A percentile compares a stretch with the other conserved stretches of the same genome.
phyloP scores from a whole-genome alignment of 2,797 vertebrate species.

The Ctenochaetus hawaiiensis region DNA sequence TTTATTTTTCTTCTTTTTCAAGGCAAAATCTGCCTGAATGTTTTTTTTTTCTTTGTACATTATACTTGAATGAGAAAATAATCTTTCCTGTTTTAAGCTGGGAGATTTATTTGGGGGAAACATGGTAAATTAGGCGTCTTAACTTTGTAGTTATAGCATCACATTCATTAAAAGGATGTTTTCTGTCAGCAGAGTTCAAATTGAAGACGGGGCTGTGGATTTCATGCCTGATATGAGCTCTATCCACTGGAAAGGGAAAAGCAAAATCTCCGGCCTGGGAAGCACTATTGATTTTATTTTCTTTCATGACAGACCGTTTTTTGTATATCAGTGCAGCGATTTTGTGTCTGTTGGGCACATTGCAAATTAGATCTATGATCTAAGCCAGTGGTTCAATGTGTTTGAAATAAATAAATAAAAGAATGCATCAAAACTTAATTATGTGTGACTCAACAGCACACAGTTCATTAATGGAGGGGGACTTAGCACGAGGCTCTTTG shows the following conservation, averaged over 20 bases:
- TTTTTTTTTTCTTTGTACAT: background rate
- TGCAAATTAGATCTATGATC: constrained; percentile 61
- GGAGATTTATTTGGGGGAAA: background rate
- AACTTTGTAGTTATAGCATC: background rate
- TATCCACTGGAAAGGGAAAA: constrained; percentile 16
- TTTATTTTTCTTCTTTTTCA: background rate
- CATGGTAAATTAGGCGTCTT: background rate
- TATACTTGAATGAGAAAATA: background rate
- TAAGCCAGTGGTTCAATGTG: constrained; percentile 44
- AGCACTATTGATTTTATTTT: constrained; percentile 49
- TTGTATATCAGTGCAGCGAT: constrained; percentile 26
- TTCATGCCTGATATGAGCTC: constrained; percentile 38
- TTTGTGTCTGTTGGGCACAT: constrained; percentile 34
- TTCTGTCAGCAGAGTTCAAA: constrained; percentile 25
- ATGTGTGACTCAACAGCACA: constrained; percentile 53
- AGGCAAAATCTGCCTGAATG: background rate
- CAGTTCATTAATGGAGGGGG: constrained; percentile 57
- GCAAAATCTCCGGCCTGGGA: constrained; percentile 4
- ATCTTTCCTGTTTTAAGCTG: background rate
- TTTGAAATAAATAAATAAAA: constrained; percentile 59
- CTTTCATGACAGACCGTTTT: constrained; percentile 47
- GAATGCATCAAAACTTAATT: constrained; percentile 63
- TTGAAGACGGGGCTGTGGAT: constrained; percentile 30
- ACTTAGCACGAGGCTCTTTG: constrained; percentile 53
- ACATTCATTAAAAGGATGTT: constrained; percentile 5